These are phyloP conservation scores for Eupithecia exiguata DNA, from an alignment of 2,888 invertebrate genomes.

Conservation along the genomic window DNA sequence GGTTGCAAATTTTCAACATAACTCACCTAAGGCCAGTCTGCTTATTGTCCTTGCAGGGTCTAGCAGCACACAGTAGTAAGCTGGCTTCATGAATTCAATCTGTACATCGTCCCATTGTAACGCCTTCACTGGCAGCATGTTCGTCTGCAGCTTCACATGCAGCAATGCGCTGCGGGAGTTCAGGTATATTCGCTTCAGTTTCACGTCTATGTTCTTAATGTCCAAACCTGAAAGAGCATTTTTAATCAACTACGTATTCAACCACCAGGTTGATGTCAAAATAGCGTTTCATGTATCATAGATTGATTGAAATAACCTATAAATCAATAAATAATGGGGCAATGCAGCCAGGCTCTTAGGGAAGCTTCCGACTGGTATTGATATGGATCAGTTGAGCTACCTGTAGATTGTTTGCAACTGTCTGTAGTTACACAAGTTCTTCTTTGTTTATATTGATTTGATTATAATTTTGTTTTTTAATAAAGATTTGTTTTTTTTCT, in stretches of 20 bases:
- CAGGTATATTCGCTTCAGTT: conserved; percentile 64
- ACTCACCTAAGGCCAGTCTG: conserved; percentile 62
- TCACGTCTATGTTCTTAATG: conserved; percentile 38
- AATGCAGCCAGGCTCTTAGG: too few species aligned
- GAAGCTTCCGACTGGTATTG: too few species aligned
- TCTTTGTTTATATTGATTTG: too few species aligned
- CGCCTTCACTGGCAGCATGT: conserved; percentile 58
- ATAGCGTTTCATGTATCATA: too few species aligned
- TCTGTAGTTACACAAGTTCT: too few species aligned
- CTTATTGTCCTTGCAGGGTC: conserved; percentile 25
- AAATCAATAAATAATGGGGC: background rate
- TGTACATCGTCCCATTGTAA: conserved; percentile 63
- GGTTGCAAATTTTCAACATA: too few species aligned
- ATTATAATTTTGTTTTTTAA: too few species aligned
- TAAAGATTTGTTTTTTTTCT: too few species aligned
- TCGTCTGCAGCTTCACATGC: conserved; percentile 62
- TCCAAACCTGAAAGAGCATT: conserved; percentile 13
- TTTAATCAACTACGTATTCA: background rate
- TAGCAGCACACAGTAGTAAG: conserved; percentile 59
- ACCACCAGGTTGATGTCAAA: background rate
- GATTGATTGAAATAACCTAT: too few species aligned
- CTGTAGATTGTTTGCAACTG: too few species aligned
- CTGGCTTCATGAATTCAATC: conserved; percentile 64
- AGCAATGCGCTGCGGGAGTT: conserved; percentile 62
- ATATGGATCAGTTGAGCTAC: too few species aligned